Evolutionary conservation across 2,113 vertebrate genomes (phyloP).

Genomic region (Bubalus kerabau): DNA sequence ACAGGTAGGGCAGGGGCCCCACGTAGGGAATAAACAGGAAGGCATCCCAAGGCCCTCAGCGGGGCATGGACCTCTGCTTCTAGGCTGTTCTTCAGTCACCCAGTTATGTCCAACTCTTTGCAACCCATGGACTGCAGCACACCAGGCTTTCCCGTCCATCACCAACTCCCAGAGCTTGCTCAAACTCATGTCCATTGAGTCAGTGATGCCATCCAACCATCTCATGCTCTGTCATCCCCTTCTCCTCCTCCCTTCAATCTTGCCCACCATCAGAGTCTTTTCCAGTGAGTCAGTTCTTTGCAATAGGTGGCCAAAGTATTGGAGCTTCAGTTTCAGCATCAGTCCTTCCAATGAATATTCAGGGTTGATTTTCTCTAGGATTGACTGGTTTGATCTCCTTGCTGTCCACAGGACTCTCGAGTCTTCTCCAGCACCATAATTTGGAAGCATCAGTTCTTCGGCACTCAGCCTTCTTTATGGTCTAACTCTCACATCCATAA

Average conservation of each 20-base stretch:
- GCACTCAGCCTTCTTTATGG: neutral
- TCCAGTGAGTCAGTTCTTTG: neutral
- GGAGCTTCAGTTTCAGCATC: neutral
- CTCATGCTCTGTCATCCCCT: neutral
- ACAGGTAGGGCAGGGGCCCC: neutral
- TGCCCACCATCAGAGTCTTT: neutral
- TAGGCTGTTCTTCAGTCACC: neutral
- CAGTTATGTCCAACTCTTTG: neutral
- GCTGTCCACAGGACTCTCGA: neutral
- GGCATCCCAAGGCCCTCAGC: fast-evolving
- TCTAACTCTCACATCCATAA: neutral
- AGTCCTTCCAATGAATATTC: neutral
- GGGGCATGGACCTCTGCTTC: neutral
- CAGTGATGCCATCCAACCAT: neutral
- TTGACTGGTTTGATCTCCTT: neutral
- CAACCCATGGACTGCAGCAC: neutral
- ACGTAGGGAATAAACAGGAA: neutral
- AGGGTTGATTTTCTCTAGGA: neutral
- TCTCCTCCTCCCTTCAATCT: neutral
- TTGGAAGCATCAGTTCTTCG: neutral
- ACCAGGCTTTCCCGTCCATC: neutral
- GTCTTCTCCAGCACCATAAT: neutral
- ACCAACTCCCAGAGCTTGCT: neutral
- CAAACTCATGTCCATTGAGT: neutral
- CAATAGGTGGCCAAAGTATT: neutral